Evolutionary conservation across 2,888 invertebrate genomes (phyloP), one percentile per base, ranked within the genome.

Genomic region (Tenthredo mesomela): DNA sequence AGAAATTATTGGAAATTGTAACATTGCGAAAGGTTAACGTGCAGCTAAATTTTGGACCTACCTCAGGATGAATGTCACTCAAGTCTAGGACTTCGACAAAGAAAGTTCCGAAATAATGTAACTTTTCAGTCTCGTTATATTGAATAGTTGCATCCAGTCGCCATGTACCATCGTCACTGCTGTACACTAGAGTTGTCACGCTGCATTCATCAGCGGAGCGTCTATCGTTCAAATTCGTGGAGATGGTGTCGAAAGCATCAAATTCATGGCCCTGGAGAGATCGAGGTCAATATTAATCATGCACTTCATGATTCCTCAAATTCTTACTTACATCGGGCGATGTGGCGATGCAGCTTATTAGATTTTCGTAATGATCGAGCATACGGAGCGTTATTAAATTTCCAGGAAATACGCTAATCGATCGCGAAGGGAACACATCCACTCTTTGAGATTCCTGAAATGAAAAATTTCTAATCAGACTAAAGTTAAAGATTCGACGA

Each of bases 381-480:
- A 89, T n/a, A 18, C 83, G 43, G 0, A 77, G 85, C 18, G 54
- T 12, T n/a, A 86, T 82, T 18, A 77, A 87, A 58, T 87, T 50
- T 10, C 87, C 87, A 40, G 85, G 73, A 15, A 80, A 78, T 7
- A 87, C 83, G 1, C 40, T 33, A 12, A 88, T 61, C 2, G 50
- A 71, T 33, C 54, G 78, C 15, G 82, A 43, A 33, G 86, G 86
- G 10, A 50, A n/a, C n/a, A 84, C 70, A 29, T 29, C 71, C 18
- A 54, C 73, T n/a, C 7, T 2, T 12, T 0, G 12, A 47, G 40
- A 1, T 25, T 25, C 7, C 83, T 75, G 61, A 73, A 58, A 82
- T 29, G 12, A 18, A 29, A 29, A 70, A 50, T 70, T n/a, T 3
- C 10, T 25, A 25, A 25, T 61, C 25, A 10, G 4, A 7, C 15